Evolutionary conservation across 2,113 vertebrate species (phyloP).

Genomic region (Microtus oregoni): DNA sequence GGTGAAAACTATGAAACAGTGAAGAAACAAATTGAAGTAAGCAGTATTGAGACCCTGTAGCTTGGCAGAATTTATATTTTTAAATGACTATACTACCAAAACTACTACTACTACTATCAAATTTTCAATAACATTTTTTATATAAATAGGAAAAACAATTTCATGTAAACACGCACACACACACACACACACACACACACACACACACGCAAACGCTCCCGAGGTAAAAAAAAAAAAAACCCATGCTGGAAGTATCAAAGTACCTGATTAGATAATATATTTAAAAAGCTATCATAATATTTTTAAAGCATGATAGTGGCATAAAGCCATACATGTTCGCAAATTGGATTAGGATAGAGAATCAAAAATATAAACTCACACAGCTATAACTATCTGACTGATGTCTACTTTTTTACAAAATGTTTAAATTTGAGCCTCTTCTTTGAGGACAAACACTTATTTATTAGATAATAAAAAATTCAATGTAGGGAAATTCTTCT

Average conservation of each 20-base stretch:
- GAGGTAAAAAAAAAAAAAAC: not conserved
- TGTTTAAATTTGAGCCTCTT: not conserved
- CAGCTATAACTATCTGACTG: not conserved
- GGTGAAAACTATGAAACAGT: not conserved
- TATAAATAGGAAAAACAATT: not conserved
- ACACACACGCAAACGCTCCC: fast-evolving
- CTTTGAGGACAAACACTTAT: not conserved
- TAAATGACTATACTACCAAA: not conserved
- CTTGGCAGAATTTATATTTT: not conserved
- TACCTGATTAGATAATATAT: not conserved
- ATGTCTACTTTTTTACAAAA: not conserved
- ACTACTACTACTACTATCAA: not conserved
- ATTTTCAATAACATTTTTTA: not conserved
- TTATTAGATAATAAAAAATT: not conserved
- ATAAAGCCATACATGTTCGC: not conserved
- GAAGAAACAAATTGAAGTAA: not conserved
- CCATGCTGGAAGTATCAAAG: not conserved
- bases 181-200: not conserved
- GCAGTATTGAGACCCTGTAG: not conserved
- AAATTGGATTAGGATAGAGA: not conserved
- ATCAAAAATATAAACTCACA: not conserved
- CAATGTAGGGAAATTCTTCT: not conserved
- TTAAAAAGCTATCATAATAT: not conserved
- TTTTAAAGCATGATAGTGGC: not conserved
- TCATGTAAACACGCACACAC: not conserved